These are phyloP conservation scores for Drosophila saltans DNA, from an alignment of 1,140 invertebrate species.

Conservation along the genomic window DNA sequence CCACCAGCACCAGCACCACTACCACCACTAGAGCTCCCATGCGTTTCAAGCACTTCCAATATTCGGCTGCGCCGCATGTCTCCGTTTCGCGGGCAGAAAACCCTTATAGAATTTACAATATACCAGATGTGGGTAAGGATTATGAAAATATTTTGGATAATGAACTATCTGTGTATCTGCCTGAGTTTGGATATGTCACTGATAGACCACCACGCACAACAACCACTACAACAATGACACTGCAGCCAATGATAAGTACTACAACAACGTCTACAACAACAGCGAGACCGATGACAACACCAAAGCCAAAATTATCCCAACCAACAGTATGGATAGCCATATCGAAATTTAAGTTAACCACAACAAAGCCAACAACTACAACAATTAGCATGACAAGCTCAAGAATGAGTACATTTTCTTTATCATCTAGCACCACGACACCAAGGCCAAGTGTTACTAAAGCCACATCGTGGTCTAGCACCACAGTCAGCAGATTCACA, in stretches of 20 bases:
- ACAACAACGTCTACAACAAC: background rate
- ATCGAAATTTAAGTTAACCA: background rate
- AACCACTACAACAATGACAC: conserved; percentile 16
- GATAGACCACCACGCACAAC: conserved; percentile 34
- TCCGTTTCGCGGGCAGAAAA: conserved; percentile 48
- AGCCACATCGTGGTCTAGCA: too few relatives aligned
- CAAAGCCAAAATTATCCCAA: background rate
- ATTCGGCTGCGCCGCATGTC: conserved; percentile 35
- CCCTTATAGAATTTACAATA: conserved; percentile 65
- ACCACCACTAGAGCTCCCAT: conserved; percentile 35
- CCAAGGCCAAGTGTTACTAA: too few relatives aligned
- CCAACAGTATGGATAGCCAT: background rate
- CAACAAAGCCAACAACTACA: background rate
- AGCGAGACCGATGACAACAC: background rate
- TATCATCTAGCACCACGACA: too few relatives aligned
- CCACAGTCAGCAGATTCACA: too few relatives aligned
- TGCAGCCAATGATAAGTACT: background rate
- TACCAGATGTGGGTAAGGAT: conserved; percentile 58
- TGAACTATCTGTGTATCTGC: conserved; percentile 54
- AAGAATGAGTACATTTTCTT: too few relatives aligned
- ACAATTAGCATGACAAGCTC: too few relatives aligned
- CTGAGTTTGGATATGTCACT: conserved; percentile 56
- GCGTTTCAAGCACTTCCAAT: conserved; percentile 32
- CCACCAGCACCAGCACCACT: background rate
- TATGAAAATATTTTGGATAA: conserved; percentile 58